Percentiles rank a stretch among this genome's conserved stretches.
Evolutionary conservation across 2,888 invertebrate species (phyloP).

Genomic region (Tortricodes alternella): DNA sequence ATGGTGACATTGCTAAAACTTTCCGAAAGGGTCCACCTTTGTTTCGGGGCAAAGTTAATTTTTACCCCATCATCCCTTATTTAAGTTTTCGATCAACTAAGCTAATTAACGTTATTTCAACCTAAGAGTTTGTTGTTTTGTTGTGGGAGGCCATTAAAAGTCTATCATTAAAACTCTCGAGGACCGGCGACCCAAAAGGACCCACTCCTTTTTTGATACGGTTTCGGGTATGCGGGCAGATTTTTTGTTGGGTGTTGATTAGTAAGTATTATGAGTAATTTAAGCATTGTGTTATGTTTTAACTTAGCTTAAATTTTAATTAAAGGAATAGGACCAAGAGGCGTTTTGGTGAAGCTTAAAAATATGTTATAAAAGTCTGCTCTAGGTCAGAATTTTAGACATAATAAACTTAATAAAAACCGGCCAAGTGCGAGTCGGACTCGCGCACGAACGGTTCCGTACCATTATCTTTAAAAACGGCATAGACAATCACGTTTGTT

Average conservation of each 20-base stretch:
- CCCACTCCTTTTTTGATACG: neutral
- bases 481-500: too few relatives aligned
- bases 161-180: neutral
- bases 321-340: too few relatives aligned
- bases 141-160: constrained; percentile 20
- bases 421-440: too few relatives aligned
- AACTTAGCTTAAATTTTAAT: too few relatives aligned
- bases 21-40: constrained; percentile 19
- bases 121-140: constrained; percentile 21
- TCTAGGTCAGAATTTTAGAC: too few relatives aligned
- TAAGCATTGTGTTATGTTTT: too few relatives aligned
- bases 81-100: constrained; percentile 28
- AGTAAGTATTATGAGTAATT: too few relatives aligned
- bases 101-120: constrained; percentile 24
- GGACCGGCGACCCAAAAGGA: neutral
- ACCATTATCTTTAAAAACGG: too few relatives aligned
- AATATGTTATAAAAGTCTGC: too few relatives aligned
- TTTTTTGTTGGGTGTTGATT: neutral
- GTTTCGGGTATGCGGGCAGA: neutral
- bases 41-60: constrained; percentile 26
- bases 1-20: constrained; percentile 3
- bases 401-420: too few relatives aligned
- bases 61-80: constrained; percentile 28
- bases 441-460: too few relatives aligned
- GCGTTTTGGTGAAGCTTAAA: too few relatives aligned